A percentile compares a stretch with the other conserved stretches of the same genome.
phyloP scores from a whole-genome alignment of 2,888 invertebrate genomes.

The Scaptomyza caliginosa region DNA sequence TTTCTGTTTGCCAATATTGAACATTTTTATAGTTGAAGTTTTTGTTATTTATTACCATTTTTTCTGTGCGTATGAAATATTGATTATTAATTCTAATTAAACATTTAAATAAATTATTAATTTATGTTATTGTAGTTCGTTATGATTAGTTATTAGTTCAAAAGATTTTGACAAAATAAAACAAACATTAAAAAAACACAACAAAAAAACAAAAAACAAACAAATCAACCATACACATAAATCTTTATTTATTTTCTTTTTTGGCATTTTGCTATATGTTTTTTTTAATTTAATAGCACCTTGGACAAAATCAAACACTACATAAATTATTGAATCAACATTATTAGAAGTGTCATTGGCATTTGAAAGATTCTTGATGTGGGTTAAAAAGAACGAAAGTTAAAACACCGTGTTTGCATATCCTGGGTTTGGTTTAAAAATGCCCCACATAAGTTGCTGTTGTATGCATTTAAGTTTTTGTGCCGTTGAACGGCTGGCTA shows the following conservation, averaged over 20 bases:
- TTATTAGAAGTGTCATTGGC: conserved; percentile 14
- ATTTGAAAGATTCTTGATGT: neutral
- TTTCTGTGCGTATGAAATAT: conserved; percentile 54
- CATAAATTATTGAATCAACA: conserved; percentile 55
- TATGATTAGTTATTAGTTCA: conserved; percentile 81
- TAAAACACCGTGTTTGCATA: neutral
- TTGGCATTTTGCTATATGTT: conserved; percentile 34
- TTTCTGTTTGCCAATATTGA: conserved; percentile 54
- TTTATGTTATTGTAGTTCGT: conserved; percentile 82
- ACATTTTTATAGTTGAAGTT: conserved; percentile 66
- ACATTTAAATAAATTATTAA: conserved; percentile 80
- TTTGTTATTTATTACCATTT: conserved; percentile 74
- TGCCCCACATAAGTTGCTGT: conserved; percentile 19
- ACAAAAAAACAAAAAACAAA: conserved; percentile 56
- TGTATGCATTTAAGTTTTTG: conserved; percentile 19
- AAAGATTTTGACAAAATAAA: conserved; percentile 70
- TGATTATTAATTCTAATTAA: conserved; percentile 77
- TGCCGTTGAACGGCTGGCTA: conserved; percentile 4
- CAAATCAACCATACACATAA: conserved; percentile 60
- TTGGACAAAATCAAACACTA: conserved; percentile 12
- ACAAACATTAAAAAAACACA: conserved; percentile 59
- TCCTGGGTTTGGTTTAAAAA: conserved; percentile 1
- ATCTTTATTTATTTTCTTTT: conserved; percentile 58
- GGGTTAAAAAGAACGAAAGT: conserved; percentile 3
- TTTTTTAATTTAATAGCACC: conserved; percentile 37